A percentile compares a stretch with the other conserved stretches of the same genome.
Evolutionary conservation across 2,797 vertebrate species (phyloP).

Genomic region (Molossus molossus): DNA sequence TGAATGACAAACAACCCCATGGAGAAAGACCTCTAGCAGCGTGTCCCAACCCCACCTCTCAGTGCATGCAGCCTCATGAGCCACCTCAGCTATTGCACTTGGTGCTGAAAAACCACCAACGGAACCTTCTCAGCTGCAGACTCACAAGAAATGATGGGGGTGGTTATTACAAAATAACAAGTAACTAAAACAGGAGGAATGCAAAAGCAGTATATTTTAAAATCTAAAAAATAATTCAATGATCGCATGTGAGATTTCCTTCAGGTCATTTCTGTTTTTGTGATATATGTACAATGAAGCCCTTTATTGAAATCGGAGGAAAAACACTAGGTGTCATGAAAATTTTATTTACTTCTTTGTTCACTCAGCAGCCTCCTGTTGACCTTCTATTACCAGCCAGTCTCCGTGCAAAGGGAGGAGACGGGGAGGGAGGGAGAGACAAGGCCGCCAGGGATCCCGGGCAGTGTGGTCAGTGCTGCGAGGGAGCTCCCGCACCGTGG

Average conservation of each 20-base stretch:
- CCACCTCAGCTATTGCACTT: not conserved
- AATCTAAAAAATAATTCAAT: not conserved
- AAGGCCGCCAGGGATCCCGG: not conserved
- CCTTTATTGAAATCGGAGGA: constrained; percentile 50
- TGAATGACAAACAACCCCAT: not conserved
- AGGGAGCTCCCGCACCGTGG: fast-evolving
- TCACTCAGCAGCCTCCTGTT: constrained; percentile 12
- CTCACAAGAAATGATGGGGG: not conserved
- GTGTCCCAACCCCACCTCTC: not conserved
- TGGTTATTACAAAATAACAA: not conserved
- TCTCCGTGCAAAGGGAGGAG: not conserved
- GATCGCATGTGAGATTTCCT: not conserved
- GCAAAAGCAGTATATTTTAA: not conserved
- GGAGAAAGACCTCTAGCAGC: not conserved
- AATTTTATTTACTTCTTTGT: constrained; percentile 28
- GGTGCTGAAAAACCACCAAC: not conserved
- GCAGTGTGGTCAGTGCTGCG: fast-evolving
- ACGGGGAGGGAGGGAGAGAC: not conserved
- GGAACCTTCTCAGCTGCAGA: not conserved
- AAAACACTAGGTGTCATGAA: constrained; percentile 29
- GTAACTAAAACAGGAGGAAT: not conserved
- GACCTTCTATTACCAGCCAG: not conserved
- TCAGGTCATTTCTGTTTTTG: constrained; percentile 3
- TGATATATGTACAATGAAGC: not conserved
- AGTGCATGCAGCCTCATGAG: not conserved